These are phyloP conservation scores for Heliocidaris erythrogramma DNA, from an alignment of 35 echinoderm and acorn worm species.

Conservation along the genomic window DNA sequence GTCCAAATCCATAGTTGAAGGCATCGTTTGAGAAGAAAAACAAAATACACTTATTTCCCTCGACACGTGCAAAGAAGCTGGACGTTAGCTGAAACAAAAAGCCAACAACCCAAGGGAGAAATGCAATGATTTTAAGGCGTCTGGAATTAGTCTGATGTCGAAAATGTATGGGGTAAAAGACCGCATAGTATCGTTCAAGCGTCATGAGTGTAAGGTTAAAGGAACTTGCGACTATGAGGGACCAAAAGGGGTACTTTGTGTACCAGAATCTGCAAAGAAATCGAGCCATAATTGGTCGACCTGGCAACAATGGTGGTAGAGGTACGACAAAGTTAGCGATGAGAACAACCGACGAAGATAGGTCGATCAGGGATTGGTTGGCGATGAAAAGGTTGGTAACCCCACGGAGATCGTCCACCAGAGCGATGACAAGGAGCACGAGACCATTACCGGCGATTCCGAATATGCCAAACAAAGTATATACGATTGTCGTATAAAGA, in stretches of 20 bases:
- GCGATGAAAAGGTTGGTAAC: constrained; percentile 71
- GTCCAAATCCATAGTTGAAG: background rate
- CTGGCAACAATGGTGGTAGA: background rate
- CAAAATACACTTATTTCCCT: background rate
- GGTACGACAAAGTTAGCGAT: constrained; percentile 28
- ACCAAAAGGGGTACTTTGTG: constrained; percentile 51
- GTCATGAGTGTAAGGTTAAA: constrained; percentile 58
- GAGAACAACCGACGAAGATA: constrained; percentile 59
- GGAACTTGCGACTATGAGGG: constrained; percentile 38
- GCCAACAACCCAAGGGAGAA: background rate
- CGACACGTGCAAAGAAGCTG: background rate
- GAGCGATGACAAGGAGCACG: constrained; percentile 41
- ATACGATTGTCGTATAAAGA: background rate
- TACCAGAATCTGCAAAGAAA: constrained; percentile 57
- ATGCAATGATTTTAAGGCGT: background rate
- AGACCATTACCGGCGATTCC: constrained; percentile 57
- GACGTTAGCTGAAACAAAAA: background rate
- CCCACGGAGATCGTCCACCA: background rate
- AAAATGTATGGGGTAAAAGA: constrained; percentile 46
- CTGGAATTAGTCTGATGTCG: background rate
- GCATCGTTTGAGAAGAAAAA: background rate
- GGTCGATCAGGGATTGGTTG: constrained; percentile 83
- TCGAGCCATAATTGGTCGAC: background rate
- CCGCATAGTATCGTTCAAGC: constrained; percentile 56
- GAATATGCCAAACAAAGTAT: constrained; percentile 25